Evolutionary conservation across 2,888 invertebrate genomes (phyloP).

Genomic region (Agonum fuliginosum): DNA sequence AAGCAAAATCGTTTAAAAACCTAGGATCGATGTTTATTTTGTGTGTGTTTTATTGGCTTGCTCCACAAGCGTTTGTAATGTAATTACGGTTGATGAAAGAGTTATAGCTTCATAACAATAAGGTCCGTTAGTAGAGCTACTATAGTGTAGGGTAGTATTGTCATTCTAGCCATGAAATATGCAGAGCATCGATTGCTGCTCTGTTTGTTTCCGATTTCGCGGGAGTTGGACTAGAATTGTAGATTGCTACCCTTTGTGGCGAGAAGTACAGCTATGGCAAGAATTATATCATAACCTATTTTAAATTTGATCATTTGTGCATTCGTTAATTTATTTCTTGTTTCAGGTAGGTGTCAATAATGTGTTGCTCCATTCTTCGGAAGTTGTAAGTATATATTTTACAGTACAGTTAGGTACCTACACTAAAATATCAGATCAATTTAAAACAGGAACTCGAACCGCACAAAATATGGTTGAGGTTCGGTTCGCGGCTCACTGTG

Average conservation of each 20-base stretch:
- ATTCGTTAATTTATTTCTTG: neutral
- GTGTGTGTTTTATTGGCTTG: constrained; percentile 30
- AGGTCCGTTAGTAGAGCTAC: neutral
- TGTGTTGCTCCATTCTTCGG: too few species aligned
- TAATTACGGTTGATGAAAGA: constrained; percentile 35
- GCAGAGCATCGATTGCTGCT: constrained; percentile 9
- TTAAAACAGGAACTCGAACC: too few species aligned
- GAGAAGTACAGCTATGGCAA: too few species aligned
- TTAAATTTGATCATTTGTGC: neutral
- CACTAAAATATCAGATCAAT: too few species aligned
- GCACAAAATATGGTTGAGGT: too few species aligned
- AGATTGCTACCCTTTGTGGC: too few species aligned
- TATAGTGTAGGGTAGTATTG: constrained; percentile 14
- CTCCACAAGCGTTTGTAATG: constrained; percentile 9
- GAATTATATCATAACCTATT: neutral
- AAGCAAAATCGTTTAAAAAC: constrained; percentile 10
- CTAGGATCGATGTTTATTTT: neutral
- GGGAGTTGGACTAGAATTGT: too few species aligned
- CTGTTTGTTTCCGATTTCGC: too few species aligned
- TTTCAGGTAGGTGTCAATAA: neutral
- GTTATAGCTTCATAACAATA: constrained; percentile 45
- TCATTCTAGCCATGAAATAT: constrained; percentile 42
- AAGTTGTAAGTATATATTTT: too few species aligned
- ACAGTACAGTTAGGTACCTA: too few species aligned
- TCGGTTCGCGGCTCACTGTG: too few species aligned